Conservation (phyloP, 2,797 vertebrate genomes). For the Alfaro cultratus region DNA sequence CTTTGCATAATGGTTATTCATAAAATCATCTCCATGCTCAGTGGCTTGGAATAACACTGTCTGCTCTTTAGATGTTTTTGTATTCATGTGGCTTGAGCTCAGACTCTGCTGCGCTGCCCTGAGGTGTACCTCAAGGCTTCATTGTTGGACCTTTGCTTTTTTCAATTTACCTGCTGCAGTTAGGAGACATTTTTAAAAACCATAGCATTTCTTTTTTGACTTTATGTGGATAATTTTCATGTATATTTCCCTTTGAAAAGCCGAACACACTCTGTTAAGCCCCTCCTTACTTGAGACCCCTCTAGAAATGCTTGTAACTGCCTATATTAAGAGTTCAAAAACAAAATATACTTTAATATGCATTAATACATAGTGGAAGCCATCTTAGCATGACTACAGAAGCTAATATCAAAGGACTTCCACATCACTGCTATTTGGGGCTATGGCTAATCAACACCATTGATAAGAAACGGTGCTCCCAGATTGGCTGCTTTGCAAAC, state of each 20-base stretch:
- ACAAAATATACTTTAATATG: background rate
- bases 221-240: no score
- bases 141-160: background rate
- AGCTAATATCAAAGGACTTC: background rate
- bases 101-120: background rate
- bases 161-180: no score
- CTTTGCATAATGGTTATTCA: background rate
- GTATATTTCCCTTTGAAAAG: no score
- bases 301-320: background rate
- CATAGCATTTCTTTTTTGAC: no score
- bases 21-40: background rate
- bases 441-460: background rate
- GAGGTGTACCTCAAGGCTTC: background rate
- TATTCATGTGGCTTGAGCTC: background rate
- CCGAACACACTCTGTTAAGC: no score
- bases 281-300: background rate
- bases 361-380: background rate
- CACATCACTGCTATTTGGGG: background rate
- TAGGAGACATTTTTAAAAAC: no score
- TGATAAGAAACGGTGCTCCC: background rate
- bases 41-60: background rate
- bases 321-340: background rate
- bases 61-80: background rate
- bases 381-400: background rate
- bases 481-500: background rate